Percentiles rank a stretch among this genome's conserved stretches.
phyloP scores from a whole-genome alignment of 2,797 vertebrate species.

The Coranthus polyacanthus region DNA sequence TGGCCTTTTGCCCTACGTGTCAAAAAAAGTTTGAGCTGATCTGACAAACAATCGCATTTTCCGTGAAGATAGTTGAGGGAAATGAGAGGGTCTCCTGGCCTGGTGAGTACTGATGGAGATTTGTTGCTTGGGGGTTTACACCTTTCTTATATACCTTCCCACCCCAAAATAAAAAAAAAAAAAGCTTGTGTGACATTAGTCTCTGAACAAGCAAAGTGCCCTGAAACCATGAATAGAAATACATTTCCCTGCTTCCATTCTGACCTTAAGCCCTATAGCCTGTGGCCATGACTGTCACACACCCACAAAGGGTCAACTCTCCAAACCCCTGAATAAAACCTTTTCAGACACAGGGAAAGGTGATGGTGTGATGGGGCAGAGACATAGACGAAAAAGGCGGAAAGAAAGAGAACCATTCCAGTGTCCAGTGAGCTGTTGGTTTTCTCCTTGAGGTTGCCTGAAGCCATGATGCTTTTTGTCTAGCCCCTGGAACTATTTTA shows the following conservation, averaged over 20 bases:
- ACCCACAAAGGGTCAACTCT: constrained; percentile 65
- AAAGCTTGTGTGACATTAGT: constrained; percentile 79
- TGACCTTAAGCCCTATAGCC: constrained; percentile 77
- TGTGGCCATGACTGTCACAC: constrained; percentile 72
- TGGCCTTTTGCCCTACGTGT: constrained; percentile 65
- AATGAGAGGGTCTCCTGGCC: constrained; percentile 56
- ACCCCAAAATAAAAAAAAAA: constrained; percentile 39
- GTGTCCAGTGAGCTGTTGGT: constrained; percentile 45
- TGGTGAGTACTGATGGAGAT: constrained; percentile 58
- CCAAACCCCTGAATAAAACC: constrained; percentile 63
- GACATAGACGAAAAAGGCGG: constrained; percentile 11
- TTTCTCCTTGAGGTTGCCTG: constrained; percentile 50
- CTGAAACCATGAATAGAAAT: constrained; percentile 81
- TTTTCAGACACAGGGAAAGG: constrained; percentile 43
- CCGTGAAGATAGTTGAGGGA: constrained; percentile 61
- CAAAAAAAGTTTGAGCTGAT: constrained; percentile 66
- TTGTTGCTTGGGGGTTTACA: constrained; percentile 69
- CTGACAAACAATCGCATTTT: constrained; percentile 63
- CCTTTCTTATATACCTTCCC: constrained; percentile 46
- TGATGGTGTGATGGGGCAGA: constrained; percentile 7
- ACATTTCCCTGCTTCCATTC: constrained; percentile 67
- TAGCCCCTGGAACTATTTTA: constrained; percentile 64
- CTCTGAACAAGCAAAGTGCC: constrained; percentile 73
- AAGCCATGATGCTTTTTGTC: constrained; percentile 69
- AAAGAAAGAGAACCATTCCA: constrained; percentile 15